Evolutionary conservation across 2,797 vertebrate genomes (phyloP), one percentile per base, ranked within the genome.

Genomic region (Perodicticus potto): DNA sequence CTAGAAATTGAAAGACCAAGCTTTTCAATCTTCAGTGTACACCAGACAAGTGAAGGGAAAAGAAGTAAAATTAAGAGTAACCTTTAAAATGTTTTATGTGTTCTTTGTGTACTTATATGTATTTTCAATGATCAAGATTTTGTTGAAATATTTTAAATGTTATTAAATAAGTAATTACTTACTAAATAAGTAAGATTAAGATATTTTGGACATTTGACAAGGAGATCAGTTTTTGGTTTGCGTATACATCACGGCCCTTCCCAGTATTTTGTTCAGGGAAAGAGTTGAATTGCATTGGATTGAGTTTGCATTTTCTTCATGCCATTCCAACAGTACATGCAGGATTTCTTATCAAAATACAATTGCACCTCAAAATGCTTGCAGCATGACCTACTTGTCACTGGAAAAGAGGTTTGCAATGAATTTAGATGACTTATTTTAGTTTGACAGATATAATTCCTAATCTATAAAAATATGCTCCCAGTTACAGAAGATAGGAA

Each of bases 321-420:
- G 45, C 10, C 17, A 22, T 76, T 77, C 57, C 37, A 55, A 74
- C 7, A n/a, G 12, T 23, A 8, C 22, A 70, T 45, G 25, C 3
- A 32, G 0, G 10, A 55, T 19, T 20, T 3, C 32, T 86, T 70
- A 73, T 73, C 45, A 59, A 78, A 88, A 69, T 43, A 17, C 19
- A 89, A 3, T 3, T 65, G 3, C 7, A 86, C 27, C 12, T 55
- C 7, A 1, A 23, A 17, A 74, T 70, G 8, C 40, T 23, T 72
- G 20, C 32, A 57, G 8, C 8, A 43, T 45, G 29, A 43, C 67
- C 65, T 67, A 12, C 34, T 65, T 40, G 19, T 72, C 34, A 76
- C 14, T 9, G 34, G 57, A 67, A 95, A 72, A 72, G 20, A 87
- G 37, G 6, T 70, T 96, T 72, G 27, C 49, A 87, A 43, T 97